These are phyloP conservation scores for Upupa epops DNA, from an alignment of 2,113 vertebrate species.

Conservation along the genomic window DNA sequence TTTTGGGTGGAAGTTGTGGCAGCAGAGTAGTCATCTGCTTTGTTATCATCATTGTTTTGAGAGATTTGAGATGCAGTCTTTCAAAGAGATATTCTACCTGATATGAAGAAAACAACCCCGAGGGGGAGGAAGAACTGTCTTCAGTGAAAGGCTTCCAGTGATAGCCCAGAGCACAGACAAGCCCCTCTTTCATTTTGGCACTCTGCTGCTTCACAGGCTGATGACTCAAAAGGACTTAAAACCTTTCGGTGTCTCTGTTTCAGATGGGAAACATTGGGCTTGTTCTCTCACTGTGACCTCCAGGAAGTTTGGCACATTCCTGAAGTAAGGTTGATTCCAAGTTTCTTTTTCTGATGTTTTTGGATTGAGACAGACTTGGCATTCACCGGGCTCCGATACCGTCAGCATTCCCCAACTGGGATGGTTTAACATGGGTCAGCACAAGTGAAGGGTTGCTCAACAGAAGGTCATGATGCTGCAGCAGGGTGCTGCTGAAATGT, in stretches of 20 bases:
- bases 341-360: slow-evolving; percentile 63
- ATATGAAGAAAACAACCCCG: slow-evolving; percentile 36
- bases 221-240: slow-evolving; percentile 28
- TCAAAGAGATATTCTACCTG: slow-evolving; percentile 57
- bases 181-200: slow-evolving; percentile 10
- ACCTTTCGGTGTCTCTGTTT: not conserved
- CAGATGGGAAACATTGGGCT: slow-evolving; percentile 17
- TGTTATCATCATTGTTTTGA: slow-evolving; percentile 41
- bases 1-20: not conserved
- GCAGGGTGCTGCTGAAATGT: not conserved
- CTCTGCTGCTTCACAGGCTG: slow-evolving; percentile 22
- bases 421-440: slow-evolving; percentile 30
- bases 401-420: not conserved
- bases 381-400: not conserved
- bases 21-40: slow-evolving; percentile 11
- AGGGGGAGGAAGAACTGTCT: slow-evolving; percentile 52
- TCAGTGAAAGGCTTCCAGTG: slow-evolving; percentile 42
- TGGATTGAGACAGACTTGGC: slow-evolving; percentile 33
- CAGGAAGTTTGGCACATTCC: slow-evolving; percentile 52
- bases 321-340: slow-evolving; percentile 31
- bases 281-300: slow-evolving; percentile 30
- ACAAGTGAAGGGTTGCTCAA: slow-evolving; percentile 18
- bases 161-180: slow-evolving; percentile 25
- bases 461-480: not conserved
- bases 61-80: slow-evolving; percentile 41